Base-by-base conservation (phyloP, 2,888 invertebrate genomes). In the Chrysolina oricalcia region DNA sequence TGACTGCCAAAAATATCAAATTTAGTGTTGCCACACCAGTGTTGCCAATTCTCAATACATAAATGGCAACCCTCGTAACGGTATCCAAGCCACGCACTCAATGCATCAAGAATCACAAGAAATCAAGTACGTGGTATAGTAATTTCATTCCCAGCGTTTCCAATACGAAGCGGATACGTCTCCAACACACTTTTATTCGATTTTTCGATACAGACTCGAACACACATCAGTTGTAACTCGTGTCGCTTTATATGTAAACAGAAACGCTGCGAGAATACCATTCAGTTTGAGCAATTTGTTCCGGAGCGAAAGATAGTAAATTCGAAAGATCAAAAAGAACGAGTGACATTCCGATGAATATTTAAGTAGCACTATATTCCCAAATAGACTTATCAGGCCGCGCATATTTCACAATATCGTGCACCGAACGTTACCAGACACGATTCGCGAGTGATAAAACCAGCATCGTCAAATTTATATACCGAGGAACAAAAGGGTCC, bases 281-380 rank as follows among this genome's bases (percentile, higher is more conserved):
- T 53, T 3, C 67, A 46, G 67, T 67, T 67, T 19, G 35, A 48
- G 67, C 50, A 50, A 67, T 67, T 67, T 67, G 50, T 50, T 67
- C 15, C 35, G 35, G 17, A 50, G 50, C 48, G 48, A 27, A 13
- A 48, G 50, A 21, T 35, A 67, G 50, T 67, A 67, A 50, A 67
- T 50, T 67, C 50, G 67, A 21, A 67, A 67, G 48, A 67, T 67
- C 67, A 67, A 67, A 67, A 67, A 67, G 48, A 67, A 67, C 67
- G 67, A 67, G 46, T 15, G 66, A 40, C 66, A 50, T 67, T 10
- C 48, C 67, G 75, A 73, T 71, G 73, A 76, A 76, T 76, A 71
- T 73, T 73, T 70, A 76, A 73, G 76, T 43, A 68, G 71, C 72
- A 48, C 65, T 76, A 76, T 76, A 74, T 76, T 72, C 48, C 68